phyloP scores from a whole-genome alignment of 2,797 vertebrate species.

The Myripristis murdjan region DNA sequence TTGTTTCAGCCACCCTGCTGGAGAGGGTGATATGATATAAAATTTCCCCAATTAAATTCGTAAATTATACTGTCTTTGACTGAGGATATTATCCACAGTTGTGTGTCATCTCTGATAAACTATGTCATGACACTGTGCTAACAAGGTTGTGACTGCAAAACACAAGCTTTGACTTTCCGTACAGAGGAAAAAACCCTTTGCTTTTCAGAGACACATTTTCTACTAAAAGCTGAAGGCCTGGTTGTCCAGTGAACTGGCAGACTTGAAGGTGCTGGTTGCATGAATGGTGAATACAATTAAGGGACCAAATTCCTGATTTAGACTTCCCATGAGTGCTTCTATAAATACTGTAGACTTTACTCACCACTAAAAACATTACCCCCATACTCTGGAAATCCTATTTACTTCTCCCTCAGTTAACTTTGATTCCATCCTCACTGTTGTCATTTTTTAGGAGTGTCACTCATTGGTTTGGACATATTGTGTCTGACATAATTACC shows the following conservation, averaged over 20 bases:
- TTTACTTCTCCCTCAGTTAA: slow-evolving; percentile 7
- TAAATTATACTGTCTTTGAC: no score
- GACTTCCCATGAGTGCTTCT: slow-evolving; percentile 44
- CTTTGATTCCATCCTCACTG: not conserved
- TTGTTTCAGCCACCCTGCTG: no score
- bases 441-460: not conserved
- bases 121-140: no score
- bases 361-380: not conserved
- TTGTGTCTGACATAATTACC: no score
- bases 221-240: slow-evolving; percentile 48
- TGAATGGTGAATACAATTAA: slow-evolving; percentile 66
- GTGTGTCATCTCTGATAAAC: no score
- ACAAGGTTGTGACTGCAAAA: no score
- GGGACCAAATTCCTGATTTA: slow-evolving; percentile 60
- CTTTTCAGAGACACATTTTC: slow-evolving; percentile 32
- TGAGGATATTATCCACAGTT: slow-evolving; percentile 37
- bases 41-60: no score
- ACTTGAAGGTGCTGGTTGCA: slow-evolving; percentile 67
- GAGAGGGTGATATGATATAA: no score
- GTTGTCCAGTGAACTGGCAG: slow-evolving; percentile 60
- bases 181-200: no score
- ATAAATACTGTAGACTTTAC: slow-evolving; percentile 49
- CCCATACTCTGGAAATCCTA: not conserved
- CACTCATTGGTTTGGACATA: not conserved
- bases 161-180: no score